phyloP scores from a whole-genome alignment of 2,113 vertebrate genomes.

The Elephantulus edwardii region DNA sequence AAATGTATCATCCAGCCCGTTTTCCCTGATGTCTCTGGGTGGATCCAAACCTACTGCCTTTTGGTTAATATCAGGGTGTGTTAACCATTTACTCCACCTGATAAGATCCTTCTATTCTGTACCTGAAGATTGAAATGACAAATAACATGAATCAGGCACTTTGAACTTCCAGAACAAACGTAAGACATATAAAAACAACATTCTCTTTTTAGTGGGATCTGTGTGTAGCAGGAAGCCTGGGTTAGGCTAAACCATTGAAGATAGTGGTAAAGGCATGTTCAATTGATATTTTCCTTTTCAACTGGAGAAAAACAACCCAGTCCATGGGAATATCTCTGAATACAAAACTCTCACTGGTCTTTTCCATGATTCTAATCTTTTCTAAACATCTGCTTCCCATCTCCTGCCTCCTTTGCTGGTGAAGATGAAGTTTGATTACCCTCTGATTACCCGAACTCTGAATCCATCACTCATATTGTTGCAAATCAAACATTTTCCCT shows the following conservation, averaged over 20 bases:
- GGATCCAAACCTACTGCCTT: not conserved
- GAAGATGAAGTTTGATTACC: constrained; percentile 4
- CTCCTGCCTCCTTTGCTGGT: not conserved
- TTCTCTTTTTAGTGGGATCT: not conserved
- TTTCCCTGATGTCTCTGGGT: not conserved
- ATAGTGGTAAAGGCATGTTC: not conserved
- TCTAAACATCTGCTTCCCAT: constrained; percentile 30
- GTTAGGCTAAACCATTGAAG: not conserved
- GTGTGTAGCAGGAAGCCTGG: not conserved
- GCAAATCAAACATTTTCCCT: constrained; percentile 43
- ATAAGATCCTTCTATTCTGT: not conserved
- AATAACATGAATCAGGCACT: not conserved
- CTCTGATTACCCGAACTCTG: constrained; percentile 1
- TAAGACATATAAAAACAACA: not conserved
- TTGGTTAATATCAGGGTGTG: not conserved
- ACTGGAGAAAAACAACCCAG: not conserved
- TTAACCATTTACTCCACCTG: not conserved
- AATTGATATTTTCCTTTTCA: not conserved
- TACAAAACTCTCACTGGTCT: not conserved
- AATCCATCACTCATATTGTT: not conserved
- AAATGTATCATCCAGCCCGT: not conserved
- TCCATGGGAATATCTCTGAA: not conserved
- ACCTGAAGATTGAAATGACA: not conserved
- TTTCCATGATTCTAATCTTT: not conserved
- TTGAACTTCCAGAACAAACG: not conserved